Base-by-base conservation (phyloP, 2,888 invertebrate genomes). In the Epiblema foenella region DNA sequence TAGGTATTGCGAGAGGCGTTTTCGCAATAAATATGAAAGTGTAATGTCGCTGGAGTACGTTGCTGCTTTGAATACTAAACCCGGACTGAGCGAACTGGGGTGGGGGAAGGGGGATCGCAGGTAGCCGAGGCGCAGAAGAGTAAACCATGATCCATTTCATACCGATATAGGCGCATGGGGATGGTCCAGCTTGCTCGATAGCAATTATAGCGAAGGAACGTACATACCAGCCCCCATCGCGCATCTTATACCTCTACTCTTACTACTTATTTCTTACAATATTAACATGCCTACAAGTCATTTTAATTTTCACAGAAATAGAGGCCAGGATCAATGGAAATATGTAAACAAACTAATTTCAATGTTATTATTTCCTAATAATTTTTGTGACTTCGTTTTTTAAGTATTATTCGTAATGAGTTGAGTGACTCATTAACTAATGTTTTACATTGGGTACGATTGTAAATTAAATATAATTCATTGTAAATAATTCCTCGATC, bases 21-120 rank as follows among this genome's bases (percentile, higher is more conserved):
- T 88, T 85, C 87, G 88, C 85, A 90, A 90, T 90, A 90, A 90
- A 89, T 91, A 90, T 90, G 86, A 88, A 89, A 89, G 89, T 91
- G 88, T 91, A 89, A 91, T 91, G 89, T 87, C 81, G 83, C 83
- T 84, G 82, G 88, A 87, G 89, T 85, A 87, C 87, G 88, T 87
- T 85, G 84, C 83, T 86, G 88, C 89, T 90, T 88, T 90, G 90
- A 90, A 92, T 91, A 89, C 90, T 90, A 90, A 89, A 86, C 89
- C 85, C 89, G 90, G 89, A 90, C 89, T 89, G 89, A 87, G 83
- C 81, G 79, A 75, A 77, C 75, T 67, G 80, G 73, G 77, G 79
- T 77, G 77, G 78, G 77, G 77, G 80, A 82, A 82, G 80, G 78
- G 80, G 78, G 76, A 79, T 79, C 85, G 85, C 88, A 87, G 80